Base-by-base conservation (phyloP, 2,888 invertebrate species). In the Cryptosula pallasiana region DNA sequence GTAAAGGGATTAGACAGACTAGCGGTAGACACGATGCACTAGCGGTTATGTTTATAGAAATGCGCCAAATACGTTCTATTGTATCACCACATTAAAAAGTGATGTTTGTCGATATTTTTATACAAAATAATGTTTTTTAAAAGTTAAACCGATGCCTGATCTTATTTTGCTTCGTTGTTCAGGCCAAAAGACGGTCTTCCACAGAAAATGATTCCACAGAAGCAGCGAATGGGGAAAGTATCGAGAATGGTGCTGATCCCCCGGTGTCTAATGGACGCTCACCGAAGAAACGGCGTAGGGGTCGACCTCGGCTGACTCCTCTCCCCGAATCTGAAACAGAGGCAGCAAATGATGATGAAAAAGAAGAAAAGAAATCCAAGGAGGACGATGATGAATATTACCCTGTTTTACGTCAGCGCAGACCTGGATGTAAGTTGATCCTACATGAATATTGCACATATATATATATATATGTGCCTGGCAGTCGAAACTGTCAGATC, bases 381-480 rank as follows among this genome's bases (percentile, higher is more conserved):
- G 63, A 25, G 32, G 27, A 5, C 2, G 32, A 3, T 5, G 25
- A 55, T 5, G 45, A 45, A 45, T 23, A 25, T 55, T 32, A 25
- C 32, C 63, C 63, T 9, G 27, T 34, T 29, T 34, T 63, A 13
- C 63, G 34, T 16, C 57, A 25, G 16, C 29, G 63, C 9, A 2
- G 63, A n/a, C 29, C 63, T n/a, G 63, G 63, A 13, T 32, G 63
- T 63, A 63, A 63, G 63, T 63, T 23, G n/a, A n/a, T n/a, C n/a
- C n/a, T n/a, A n/a, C n/a, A n/a, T n/a, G n/a, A n/a, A n/a, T n/a
- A n/a, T n/a, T n/a, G n/a, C n/a, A n/a, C n/a, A n/a, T n/a, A n/a
- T n/a, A n/a, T n/a, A n/a, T n/a, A n/a, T n/a, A n/a, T n/a, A n/a
- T n/a, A n/a, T n/a, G n/a, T n/a, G n/a, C n/a, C n/a, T n/a, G n/a